Evolutionary conservation across 1,140 invertebrate species (phyloP), one percentile per base, ranked within the genome.

Genomic region (Drosophila littoralis): DNA sequence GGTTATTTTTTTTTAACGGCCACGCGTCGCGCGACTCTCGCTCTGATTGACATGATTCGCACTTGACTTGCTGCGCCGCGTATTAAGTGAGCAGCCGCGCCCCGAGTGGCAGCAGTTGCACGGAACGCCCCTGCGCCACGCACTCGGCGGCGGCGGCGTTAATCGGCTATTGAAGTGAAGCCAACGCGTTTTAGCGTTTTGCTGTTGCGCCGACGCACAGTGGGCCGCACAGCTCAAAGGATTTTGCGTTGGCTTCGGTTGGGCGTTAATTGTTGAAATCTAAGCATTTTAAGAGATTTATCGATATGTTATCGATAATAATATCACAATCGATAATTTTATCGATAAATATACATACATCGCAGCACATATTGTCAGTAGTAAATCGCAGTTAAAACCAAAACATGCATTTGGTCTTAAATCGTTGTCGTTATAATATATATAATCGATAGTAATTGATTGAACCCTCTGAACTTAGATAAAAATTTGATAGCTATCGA

Each of bases 81-180:
- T 51, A 64, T 83, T 77, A 88, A 80, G 40, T 79, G 76, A 73
- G 79, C 80, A 83, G 64, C 63, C 40, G 38, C 50, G 48, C n/a
- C n/a, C 15, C 15, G 35, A 36, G 7, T 36, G 7, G 40, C 22
- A 28, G n/a, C 46, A 36, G 13, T 33, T 51, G 6, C 10, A 6
- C 0, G 55, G 13, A 61, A 61, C 65, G 71, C 57, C 66, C 57
- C 64, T 68, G 51, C 40, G 28, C 17, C 17, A 28, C 38, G 35
- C 22, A 28, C 22, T 9, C 38, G 45, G 58, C 74, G 69, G 38
- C n/a, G 38, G 33, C 65, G 42, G 57, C 66, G 80, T 69, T 88
- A 88, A 88, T 88, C 83, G 83, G 64, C 77, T 89, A 89, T 89
- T 89, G 83, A 88, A 89, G 83, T 83, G 83, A 88, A 89, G 83